Base-by-base conservation (phyloP, 2,113 vertebrate genomes). In the Nanorana parkeri region DNA sequence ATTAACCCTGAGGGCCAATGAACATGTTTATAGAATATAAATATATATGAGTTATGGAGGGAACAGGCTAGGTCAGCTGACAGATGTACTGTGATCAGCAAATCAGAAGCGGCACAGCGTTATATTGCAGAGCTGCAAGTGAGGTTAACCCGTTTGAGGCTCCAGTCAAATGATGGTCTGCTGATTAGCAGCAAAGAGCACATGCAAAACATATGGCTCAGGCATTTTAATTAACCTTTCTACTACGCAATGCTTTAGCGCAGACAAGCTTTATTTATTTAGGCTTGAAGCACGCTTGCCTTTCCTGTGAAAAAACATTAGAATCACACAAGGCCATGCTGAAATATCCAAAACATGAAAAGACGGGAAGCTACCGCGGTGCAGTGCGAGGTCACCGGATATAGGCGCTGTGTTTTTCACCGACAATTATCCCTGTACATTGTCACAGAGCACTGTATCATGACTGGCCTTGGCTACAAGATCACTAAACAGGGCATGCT, bases 1-100 rank as follows among this genome's bases (percentile, higher is more conserved):
- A 83, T 83, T 83, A 83, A 83, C 72, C 71, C 80, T 23, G 52
- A 5, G 80, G 68, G 68, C 58, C 60, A 64, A 73, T 52, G 78
- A 68, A 69, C 66, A 69, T 69, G 78, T 69, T 69, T 60, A 61
- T 20, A 80, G 78, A 80, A 80, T 61, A 78, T 67, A 78, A 67
- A 78, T 66, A 79, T 68, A 58, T 60, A 69, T 61, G 67, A 68
- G 78, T 58, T 69, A 80, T 61, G 66, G 78, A 78, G 17, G 55
- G 47, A 80, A 32, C 66, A 80, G 78, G 54, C 20, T 51, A 23
- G 54, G 65, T 61, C 78, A 69, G 78, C 66, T 69, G 66, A 69
- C 66, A 69, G 32, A 55, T 41, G 51, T 28, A 68, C 68, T 41
- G 41, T n/a, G 11, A 58, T 79, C 64, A 13, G 20, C 51, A 6